These are phyloP conservation scores for Nemopilema nomurai DNA, from an alignment of 30 jellyfish, hydroid and myxozoan species.

Conservation along the genomic window DNA sequence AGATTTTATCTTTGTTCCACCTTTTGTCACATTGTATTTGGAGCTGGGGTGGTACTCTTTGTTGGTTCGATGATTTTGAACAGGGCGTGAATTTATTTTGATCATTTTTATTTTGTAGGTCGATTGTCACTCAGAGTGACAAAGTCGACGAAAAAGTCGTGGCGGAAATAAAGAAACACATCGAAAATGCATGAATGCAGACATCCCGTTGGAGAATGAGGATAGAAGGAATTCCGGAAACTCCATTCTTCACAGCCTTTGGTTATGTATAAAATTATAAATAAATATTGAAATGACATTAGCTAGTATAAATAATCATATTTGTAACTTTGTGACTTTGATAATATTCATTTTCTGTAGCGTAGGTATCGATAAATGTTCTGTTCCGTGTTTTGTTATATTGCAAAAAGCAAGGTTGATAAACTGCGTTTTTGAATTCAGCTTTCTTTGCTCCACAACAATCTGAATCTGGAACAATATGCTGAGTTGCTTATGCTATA, in stretches of 20 bases:
- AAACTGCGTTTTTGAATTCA: not conserved
- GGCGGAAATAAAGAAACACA: conserved; percentile 24
- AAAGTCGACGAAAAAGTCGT: conserved; percentile 2
- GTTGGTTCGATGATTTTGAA: too few species aligned
- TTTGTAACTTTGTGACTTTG: not conserved
- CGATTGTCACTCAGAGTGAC: conserved; percentile 2
- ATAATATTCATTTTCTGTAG: not conserved
- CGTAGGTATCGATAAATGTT: not conserved
- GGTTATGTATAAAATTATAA: not conserved
- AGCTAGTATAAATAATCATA: too few species aligned
- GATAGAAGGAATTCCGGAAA: too few species aligned
- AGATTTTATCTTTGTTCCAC: too few species aligned
- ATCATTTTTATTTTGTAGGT: too few species aligned
- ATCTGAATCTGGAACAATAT: too few species aligned
- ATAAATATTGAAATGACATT: not conserved
- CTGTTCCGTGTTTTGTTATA: not conserved
- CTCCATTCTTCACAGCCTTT: not conserved
- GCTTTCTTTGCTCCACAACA: too few species aligned
- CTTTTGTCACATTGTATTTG: too few species aligned
- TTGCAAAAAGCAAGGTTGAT: not conserved
- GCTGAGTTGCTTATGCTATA: too few species aligned
- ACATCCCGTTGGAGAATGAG: not conserved
- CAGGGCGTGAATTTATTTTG: too few species aligned
- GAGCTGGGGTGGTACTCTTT: too few species aligned
- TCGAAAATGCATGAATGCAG: not conserved